Evolutionary conservation across 2,888 invertebrate genomes (phyloP).

Genomic region (Yponomeuta sedellus): DNA sequence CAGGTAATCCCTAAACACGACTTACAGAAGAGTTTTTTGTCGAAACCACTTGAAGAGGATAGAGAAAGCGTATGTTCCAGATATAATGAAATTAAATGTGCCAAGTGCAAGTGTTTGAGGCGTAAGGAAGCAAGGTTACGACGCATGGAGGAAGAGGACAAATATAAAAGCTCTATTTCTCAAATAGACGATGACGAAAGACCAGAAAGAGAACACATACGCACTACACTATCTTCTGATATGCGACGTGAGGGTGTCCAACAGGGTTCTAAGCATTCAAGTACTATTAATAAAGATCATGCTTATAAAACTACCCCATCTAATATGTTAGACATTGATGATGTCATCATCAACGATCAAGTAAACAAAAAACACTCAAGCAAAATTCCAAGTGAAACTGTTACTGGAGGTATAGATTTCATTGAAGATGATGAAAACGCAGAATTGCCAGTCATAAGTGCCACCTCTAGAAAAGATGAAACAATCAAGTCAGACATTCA

Average conservation of each 20-base stretch:
- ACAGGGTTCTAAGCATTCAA: too few species aligned
- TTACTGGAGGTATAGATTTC: too few species aligned
- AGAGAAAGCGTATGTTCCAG: neutral
- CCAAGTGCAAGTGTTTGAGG: neutral
- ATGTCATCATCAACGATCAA: too few species aligned
- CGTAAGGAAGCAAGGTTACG: neutral
- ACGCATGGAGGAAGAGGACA: neutral
- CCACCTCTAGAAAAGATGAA: too few species aligned
- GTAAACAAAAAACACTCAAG: too few species aligned
- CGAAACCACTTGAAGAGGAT: neutral
- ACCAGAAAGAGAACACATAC: neutral
- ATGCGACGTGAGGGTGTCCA: neutral
- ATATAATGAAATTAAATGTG: neutral
- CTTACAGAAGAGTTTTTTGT: neutral
- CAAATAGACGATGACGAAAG: neutral
- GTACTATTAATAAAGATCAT: too few species aligned
- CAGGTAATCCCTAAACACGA: neutral
- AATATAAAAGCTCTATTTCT: neutral
- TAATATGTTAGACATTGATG: too few species aligned
- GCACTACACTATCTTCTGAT: neutral
- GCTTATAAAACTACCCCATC: too few species aligned
- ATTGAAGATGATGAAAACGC: too few species aligned
- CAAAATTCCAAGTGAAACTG: too few species aligned
- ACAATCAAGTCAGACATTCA: too few species aligned
- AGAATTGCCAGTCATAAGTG: too few species aligned